Base-by-base conservation (phyloP, 2,888 invertebrate genomes). In the Drosophila quinaria region DNA sequence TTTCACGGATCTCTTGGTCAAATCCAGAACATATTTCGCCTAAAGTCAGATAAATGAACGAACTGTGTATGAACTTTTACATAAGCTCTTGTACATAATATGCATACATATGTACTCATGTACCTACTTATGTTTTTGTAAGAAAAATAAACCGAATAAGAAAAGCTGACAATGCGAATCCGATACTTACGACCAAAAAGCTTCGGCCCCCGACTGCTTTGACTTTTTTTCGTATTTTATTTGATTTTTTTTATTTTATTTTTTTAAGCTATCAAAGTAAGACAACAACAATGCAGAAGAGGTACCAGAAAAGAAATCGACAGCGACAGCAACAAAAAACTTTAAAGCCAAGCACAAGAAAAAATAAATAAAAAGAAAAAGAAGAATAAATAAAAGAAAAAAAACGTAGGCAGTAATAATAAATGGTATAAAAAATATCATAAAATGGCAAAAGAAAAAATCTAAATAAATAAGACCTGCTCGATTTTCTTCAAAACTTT, bases 141-240 rank as follows among this genome's bases (percentile, higher is more conserved):
- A 60, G 51, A 55, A 66, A 74, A 60, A 65, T 63, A 62, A 70
- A 79, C 52, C 51, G 63, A 63, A 68, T 69, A 81, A 74, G 84
- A 80, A 87, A 86, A 87, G 82, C 81, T 87, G 87, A 89, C 89
- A 90, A 83, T 88, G 85, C 80, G 84, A 90, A 90, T 87, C 82
- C 80, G 87, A 90, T 88, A 90, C 85, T 82, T 84, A 79, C 66
- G 61, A 49, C 71, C 58, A 69, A 77, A 74, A 59, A 49, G 51
- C 73, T 52, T 17, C 59, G 61, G 52, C 59, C 68, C 55, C 64
- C 67, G 63, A 56, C 42, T 59, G 58, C 13, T 15, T 35, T 19
- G 4, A 6, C 19, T 54, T 33, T 52, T 52, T 13, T 35, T 35
- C 13, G 11, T 35, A 33, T 33, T 37, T 55, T 41, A 41, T 49